Conservation (phyloP, 2,113 vertebrate genomes). For the Spea multiplicata region DNA sequence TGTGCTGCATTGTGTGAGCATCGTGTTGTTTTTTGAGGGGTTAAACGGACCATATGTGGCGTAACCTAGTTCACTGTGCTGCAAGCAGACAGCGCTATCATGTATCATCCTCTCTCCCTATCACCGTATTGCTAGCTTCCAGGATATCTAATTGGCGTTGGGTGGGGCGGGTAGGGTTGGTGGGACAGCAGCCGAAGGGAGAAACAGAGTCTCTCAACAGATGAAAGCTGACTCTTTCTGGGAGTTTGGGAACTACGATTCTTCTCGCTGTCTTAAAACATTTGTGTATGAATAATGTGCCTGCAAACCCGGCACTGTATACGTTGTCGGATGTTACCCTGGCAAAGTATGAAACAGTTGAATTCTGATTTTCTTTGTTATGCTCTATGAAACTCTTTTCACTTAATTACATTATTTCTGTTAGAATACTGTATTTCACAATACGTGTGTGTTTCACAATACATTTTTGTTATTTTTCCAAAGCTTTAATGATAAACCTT, state of each 20-base stretch:
- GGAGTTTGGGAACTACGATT: conserved; percentile 20
- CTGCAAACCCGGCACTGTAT: too few relatives aligned
- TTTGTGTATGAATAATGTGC: not conserved
- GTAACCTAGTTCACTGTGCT: conserved; percentile 1
- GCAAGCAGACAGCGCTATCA: conserved; percentile 20
- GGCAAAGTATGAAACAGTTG: too few relatives aligned
- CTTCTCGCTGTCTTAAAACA: conserved; percentile 4
- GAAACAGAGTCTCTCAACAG: conserved; percentile 21
- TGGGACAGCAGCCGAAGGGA: conserved; percentile 17
- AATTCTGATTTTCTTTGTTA: too few relatives aligned
- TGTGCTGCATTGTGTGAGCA: not conserved
- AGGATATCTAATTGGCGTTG: conserved; percentile 16
- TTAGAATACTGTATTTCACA: too few relatives aligned
- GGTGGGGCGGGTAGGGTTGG: conserved; percentile 14
- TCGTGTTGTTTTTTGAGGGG: not conserved
- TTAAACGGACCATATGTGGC: not conserved
- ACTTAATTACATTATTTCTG: too few relatives aligned
- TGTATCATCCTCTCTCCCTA: conserved; percentile 10
- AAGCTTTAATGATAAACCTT: too few relatives aligned
- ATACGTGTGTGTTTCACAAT: too few relatives aligned
- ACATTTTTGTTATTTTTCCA: too few relatives aligned
- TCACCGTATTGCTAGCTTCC: conserved; percentile 14
- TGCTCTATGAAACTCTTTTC: too few relatives aligned
- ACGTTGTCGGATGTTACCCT: too few relatives aligned
- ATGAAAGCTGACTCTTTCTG: conserved; percentile 13